Percentiles rank a stretch among this genome's conserved stretches.
Conservation (phyloP, 2,113 vertebrate species). For the Talpa occidentalis region DNA sequence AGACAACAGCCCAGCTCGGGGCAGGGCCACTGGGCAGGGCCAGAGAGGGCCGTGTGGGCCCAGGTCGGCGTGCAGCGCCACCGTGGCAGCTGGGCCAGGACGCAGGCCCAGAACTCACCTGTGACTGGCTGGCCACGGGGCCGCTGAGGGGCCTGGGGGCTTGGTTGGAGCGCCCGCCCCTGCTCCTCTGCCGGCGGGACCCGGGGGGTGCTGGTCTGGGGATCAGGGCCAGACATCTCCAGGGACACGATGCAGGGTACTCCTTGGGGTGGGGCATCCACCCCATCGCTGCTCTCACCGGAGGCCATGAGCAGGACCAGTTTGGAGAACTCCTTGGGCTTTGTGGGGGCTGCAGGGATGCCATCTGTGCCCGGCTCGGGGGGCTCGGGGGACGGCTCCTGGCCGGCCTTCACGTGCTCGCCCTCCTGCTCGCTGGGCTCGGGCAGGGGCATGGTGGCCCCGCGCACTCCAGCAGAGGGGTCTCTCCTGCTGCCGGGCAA, state of each 20-base stretch:
- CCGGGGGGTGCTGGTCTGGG: background rate
- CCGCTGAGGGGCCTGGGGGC: background rate
- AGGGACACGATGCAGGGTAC: background rate
- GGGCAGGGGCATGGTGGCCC: slow-evolving; percentile 63
- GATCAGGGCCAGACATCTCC: background rate
- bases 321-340: slow-evolving; percentile 36
- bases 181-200: slow-evolving; percentile 7
- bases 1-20: too few species aligned
- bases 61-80: too few species aligned
- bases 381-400: background rate
- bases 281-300: background rate
- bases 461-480: background rate
- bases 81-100: too few species aligned
- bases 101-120: slow-evolving; percentile 42
- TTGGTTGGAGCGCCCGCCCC: background rate
- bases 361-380: background rate
- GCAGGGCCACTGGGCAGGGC: too few species aligned
- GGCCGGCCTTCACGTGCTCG: background rate
- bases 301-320: background rate
- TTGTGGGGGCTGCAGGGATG: background rate
- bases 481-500: background rate
- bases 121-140: slow-evolving; percentile 53
- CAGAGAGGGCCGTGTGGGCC: too few species aligned
- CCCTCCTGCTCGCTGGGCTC: slow-evolving; percentile 49
- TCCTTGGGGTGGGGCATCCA: background rate